Evolutionary conservation across 2,113 vertebrate genomes (phyloP), one percentile per base, ranked within the genome.

Genomic region (Climacteris rufus): DNA sequence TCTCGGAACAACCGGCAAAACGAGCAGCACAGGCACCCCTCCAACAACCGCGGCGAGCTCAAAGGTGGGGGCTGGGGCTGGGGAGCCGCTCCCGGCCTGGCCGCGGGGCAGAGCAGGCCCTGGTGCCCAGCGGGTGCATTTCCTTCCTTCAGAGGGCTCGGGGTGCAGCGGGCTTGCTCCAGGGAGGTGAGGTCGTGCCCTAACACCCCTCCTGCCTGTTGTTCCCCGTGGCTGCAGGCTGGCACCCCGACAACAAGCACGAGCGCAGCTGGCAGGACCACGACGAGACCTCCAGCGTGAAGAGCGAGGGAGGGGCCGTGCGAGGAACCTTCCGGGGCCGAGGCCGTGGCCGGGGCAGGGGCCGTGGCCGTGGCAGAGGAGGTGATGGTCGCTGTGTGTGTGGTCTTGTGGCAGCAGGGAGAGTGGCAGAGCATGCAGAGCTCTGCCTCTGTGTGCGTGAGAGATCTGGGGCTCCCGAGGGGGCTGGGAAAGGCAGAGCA

Each of bases 211-310:
- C 17, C 45, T 86, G 56, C 64, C 24, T 50, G 28, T 91, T 20
- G 31, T 42, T 31, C 30, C 81, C 14, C 0, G 0, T 85, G 45
- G 21, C 77, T 72, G 69, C 97, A 99, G 99, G 99, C 93, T 99
- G 99, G 99, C 99, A 99, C 97, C 98, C 99, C 3, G 99, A 99
- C 89, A 98, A 98, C 95, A 99, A 99, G 97, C 98, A 98, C 8
- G 99, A 99, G 95, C 98, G 98, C 19, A 98, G 98, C 96, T 99
- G 99, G 98, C 98, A 98, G 12, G 99, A 99, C 79, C 99, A 99
- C 13, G 99, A 99, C 7, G 99, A 99, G 96, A 99, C 99, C 53
- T 99, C 99, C 72, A 99, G 99, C 2, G 99, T 99, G 97, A 99
- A 99, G 98, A 99, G 99, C 11, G 99, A 99, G 95, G 99, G 99